Evolutionary conservation across 2,113 vertebrate genomes (phyloP).

Genomic region (Neolamprologus sp.): DNA sequence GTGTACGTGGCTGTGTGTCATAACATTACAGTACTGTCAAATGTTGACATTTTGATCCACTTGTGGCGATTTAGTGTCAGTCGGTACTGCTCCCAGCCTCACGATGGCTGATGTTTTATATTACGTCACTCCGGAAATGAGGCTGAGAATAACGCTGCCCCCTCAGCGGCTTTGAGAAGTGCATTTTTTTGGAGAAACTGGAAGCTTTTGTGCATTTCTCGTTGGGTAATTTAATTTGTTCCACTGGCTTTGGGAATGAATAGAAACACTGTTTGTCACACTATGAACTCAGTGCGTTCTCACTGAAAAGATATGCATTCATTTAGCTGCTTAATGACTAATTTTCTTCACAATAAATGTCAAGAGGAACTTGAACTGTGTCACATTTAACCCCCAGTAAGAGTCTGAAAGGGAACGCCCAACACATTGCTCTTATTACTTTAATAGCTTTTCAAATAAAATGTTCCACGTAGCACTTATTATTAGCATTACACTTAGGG

Average conservation of each 20-base stretch:
- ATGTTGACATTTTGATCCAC: not conserved
- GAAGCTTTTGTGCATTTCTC: conserved; percentile 35
- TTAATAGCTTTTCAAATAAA: not conserved
- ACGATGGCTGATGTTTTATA: not conserved
- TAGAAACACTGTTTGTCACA: conserved; percentile 34
- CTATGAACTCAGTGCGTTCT: not conserved
- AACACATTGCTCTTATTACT: not conserved
- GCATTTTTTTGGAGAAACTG: conserved; percentile 15
- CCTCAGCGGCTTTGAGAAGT: not conserved
- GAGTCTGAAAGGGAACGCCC: not conserved
- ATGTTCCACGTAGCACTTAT: not conserved
- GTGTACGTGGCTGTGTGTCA: not conserved
- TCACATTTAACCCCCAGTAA: not conserved
- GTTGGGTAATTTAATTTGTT: conserved; percentile 48
- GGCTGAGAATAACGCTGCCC: not conserved
- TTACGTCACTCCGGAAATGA: not conserved
- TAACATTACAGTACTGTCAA: not conserved
- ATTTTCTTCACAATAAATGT: not conserved
- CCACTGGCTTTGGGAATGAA: conserved; percentile 48
- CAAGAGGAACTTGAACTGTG: not conserved
- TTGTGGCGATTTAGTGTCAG: not conserved
- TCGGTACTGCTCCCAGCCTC: not conserved
- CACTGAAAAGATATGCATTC: conserved; percentile 50
- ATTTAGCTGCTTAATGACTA: not conserved
- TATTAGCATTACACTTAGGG: not conserved